phyloP scores from a whole-genome alignment of 37 sponge, comb jelly and placozoan species.

The Mnemiopsis leidyi region DNA sequence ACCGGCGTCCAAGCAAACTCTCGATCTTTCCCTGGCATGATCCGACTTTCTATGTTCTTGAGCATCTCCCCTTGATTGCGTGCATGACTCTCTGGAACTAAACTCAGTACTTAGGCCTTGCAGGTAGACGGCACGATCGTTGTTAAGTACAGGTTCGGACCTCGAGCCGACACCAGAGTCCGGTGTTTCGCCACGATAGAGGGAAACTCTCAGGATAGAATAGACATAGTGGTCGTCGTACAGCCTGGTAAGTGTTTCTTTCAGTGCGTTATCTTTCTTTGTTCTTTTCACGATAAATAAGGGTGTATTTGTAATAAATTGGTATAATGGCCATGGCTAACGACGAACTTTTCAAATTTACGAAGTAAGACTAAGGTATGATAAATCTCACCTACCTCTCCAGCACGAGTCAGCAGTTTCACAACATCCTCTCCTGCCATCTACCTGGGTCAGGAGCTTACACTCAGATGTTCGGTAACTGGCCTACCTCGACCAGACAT shows the following conservation, averaged over 20 bases:
- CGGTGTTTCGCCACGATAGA: slow-evolving; percentile 43
- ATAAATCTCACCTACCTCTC: neutral
- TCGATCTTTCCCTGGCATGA: too few relatives aligned
- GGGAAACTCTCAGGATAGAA: neutral
- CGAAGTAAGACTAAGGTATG: too few relatives aligned
- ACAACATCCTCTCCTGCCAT: neutral
- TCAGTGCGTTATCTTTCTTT: too few relatives aligned
- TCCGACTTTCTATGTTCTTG: too few relatives aligned
- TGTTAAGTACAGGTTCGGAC: neutral
- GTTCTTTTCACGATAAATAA: too few relatives aligned
- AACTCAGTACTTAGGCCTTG: neutral
- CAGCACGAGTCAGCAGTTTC: slow-evolving; percentile 11
- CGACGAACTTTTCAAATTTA: too few relatives aligned
- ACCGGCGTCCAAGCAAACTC: too few relatives aligned
- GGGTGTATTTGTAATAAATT: too few relatives aligned
- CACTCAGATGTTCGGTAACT: neutral
- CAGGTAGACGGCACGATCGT: neutral
- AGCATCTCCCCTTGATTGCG: neutral
- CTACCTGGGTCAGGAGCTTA: neutral
- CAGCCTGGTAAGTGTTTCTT: neutral
- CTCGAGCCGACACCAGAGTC: neutral
- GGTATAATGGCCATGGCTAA: too few relatives aligned
- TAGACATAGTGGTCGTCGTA: neutral
- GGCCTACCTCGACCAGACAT: slow-evolving; percentile 21
- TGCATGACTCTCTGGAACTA: neutral